Base-by-base conservation (phyloP, 2,113 vertebrate species). In the Osmerus eperlanus region DNA sequence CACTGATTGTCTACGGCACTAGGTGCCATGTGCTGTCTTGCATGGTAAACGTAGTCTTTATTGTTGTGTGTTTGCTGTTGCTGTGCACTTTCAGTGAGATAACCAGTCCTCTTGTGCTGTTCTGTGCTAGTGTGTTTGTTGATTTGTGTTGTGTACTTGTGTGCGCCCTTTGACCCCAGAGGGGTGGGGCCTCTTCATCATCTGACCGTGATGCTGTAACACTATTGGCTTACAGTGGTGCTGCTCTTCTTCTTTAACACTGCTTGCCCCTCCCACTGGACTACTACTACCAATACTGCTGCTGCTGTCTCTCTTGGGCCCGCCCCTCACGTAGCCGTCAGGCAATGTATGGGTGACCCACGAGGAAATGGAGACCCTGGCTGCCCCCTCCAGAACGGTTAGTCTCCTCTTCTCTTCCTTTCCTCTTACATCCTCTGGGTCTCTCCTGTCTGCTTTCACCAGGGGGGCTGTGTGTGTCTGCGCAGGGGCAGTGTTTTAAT, bases 331-430 rank as follows among this genome's bases (percentile, higher is more conserved):
- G 87, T 92, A 99, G 97, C 94, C 96, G 67, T 99, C 96, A 90
- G 97, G 97, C 91, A 99, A 99, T 79, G 97, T 99, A 28, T 99
- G 97, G 97, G 92, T 99, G 91, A 99, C 96, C 85, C 97, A 99
- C 75, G 96, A 99, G 94, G 97, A 99, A 92, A 98, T 98, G 96
- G 96, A 99, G 93, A 99, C 94, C 70, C 90, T 99, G 78, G 93
- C 97, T 65, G 95, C 97, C 89, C 96, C 97, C 76, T 87, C 94
- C 76, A 99, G 96, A 96, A 95, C 93, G 96, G 97, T 99, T 88
- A 96, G 97, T 97, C 77, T 70, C 52, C 29, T 6, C 72, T 61
- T 81, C 65, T 78, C 76, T 67, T 6, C 53, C 15, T 4, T 51
- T n/a, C 16, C 3, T 53, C 63, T 64, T 28, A 3, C 16, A 5